Conservation (phyloP, 2,888 invertebrate genomes). For the Torymus texanus region DNA sequence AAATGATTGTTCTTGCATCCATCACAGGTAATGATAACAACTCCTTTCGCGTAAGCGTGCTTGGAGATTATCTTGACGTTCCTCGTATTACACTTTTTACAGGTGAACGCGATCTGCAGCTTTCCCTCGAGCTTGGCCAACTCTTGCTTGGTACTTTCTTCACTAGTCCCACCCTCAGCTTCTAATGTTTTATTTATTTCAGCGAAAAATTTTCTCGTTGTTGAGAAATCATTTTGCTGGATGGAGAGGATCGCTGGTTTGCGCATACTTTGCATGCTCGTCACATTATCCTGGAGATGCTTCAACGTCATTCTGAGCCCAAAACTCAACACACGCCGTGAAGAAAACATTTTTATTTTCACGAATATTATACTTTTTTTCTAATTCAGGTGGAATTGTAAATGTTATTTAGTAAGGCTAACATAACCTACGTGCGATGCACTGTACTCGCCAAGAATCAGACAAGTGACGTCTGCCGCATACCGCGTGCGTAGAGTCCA, state of each 20-base stretch:
- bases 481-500: background rate
- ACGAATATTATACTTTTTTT: no score
- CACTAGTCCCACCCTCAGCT: background rate
- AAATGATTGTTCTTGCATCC: conserved; percentile 93
- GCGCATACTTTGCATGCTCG: conserved; percentile 20
- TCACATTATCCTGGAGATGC: conserved; percentile 39
- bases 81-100: conserved; percentile 89
- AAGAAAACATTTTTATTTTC: conserved; percentile 36
- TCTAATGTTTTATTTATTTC: background rate
- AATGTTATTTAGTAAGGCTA: background rate
- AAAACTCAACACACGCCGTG: conserved; percentile 27
- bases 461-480: background rate
- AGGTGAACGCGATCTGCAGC: conserved; percentile 87
- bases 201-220: conserved; percentile 11
- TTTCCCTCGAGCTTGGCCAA: conserved; percentile 77
- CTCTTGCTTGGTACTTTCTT: conserved; percentile 45
- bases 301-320: conserved; percentile 38
- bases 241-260: background rate
- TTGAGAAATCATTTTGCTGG: conserved; percentile 32
- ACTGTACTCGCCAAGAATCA: background rate
- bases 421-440: background rate
- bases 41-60: conserved; percentile 89
- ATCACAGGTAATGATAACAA: conserved; percentile 93
- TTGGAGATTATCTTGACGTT: conserved; percentile 90
- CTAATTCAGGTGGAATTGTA: no score